Evolutionary conservation across 1,140 invertebrate species (phyloP).

Genomic region (Drosophila busckii): DNA sequence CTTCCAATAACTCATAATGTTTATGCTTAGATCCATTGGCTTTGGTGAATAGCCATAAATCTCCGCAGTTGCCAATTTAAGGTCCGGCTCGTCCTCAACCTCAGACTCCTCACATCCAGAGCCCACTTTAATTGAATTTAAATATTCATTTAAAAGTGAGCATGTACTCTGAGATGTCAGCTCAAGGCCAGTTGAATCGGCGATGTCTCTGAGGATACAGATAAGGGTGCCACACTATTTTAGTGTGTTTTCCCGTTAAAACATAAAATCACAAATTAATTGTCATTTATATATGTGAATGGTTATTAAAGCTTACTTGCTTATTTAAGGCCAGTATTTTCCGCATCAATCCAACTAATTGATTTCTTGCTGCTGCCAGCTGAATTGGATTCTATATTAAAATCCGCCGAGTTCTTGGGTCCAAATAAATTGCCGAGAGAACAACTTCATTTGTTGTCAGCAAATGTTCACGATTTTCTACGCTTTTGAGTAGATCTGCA

Average conservation of each 20-base stretch:
- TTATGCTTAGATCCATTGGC: too few species aligned
- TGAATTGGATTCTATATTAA: background rate
- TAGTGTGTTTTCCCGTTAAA: background rate
- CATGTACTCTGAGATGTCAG: background rate
- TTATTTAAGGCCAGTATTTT: too few species aligned
- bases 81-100: background rate
- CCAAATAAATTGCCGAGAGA: background rate
- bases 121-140: background rate
- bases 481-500: background rate
- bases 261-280: too few species aligned
- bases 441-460: too few species aligned
- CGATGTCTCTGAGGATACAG: background rate
- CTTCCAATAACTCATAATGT: too few species aligned
- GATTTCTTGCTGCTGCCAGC: background rate
- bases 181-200: too few species aligned
- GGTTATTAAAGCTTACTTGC: too few species aligned
- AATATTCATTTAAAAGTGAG: background rate
- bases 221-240: background rate
- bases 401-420: background rate
- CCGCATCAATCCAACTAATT: background rate
- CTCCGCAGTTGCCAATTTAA: background rate
- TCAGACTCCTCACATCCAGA: slow-evolving; percentile 25
- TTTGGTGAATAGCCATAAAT: background rate
- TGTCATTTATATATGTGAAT: too few species aligned
- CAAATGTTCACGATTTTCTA: background rate